Evolutionary conservation across 2,888 invertebrate species (phyloP).

Genomic region (Torymus aiolomorphi): DNA sequence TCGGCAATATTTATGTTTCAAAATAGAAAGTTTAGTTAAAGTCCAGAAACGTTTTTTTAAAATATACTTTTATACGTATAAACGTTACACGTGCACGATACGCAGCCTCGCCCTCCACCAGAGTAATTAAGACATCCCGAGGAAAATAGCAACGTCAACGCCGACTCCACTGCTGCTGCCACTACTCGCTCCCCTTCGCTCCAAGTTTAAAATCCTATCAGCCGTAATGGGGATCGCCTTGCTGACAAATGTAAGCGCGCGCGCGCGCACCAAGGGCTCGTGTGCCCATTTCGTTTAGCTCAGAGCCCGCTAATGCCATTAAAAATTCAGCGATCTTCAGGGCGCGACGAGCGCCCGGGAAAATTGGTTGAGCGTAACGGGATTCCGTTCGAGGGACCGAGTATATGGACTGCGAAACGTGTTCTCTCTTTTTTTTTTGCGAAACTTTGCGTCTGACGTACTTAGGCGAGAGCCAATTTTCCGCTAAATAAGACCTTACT

Average conservation of each 20-base stretch:
- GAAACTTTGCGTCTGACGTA: slow-evolving; percentile 20
- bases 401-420: slow-evolving; percentile 30
- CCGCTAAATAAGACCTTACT: slow-evolving; percentile 36
- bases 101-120: not conserved
- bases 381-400: slow-evolving; percentile 15
- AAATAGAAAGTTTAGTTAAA: no score
- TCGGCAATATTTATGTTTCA: no score
- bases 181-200: slow-evolving; percentile 38
- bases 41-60: no score
- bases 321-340: slow-evolving; percentile 54
- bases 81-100: no score
- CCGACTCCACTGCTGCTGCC: no score
- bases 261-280: slow-evolving; percentile 63
- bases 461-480: slow-evolving; percentile 33
- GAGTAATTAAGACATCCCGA: slow-evolving; percentile 20
- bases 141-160: not conserved
- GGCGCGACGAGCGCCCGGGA: slow-evolving; percentile 19
- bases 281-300: slow-evolving; percentile 60
- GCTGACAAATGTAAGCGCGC: slow-evolving; percentile 74
- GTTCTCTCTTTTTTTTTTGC: slow-evolving; percentile 10
- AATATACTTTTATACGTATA: no score
- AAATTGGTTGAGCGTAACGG: slow-evolving; percentile 43
- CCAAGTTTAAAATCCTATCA: slow-evolving; percentile 70
- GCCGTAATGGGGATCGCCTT: slow-evolving; percentile 74
- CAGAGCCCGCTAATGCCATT: slow-evolving; percentile 49